Base-by-base conservation (phyloP, 1,140 invertebrate species). In the Brachionus paranguensis region DNA sequence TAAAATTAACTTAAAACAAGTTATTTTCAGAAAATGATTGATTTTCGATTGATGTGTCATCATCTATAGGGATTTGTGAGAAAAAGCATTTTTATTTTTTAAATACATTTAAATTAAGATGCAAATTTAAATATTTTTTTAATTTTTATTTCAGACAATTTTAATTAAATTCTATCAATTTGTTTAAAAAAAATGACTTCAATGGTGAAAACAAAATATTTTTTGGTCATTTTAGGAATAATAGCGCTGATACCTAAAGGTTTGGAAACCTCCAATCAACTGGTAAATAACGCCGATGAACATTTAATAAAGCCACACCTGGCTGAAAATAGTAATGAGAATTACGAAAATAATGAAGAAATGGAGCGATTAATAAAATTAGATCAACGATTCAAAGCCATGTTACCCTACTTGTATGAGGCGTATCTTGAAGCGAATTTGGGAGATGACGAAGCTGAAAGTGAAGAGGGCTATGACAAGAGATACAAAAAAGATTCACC, bases 401-500 rank as follows among this genome's bases (percentile, higher is more conserved):
- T 76, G 27, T 33, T 76, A 76, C 72, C 72, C 20, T n/a, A 50
- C 50, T 76, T 76, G 20, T 76, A 24, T 29, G 43, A 76, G 12
- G 41, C 45, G 3, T 76, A 50, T 76, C 12, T 76, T 24, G 20
- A 29, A 1, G 72, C 43, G 27, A 24, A 50, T 50, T 12, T 76
- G 27, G 45, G 24, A 50, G 3, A 50, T 76, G 20, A 76, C n/a
- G 43, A 29, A 76, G 8, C 17, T 27, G 72, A 76, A n/a, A 50
- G 20, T 27, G 72, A 76, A 29, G 72, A 76, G n/a, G 1, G 5
- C 24, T 14, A 3, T 50, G 72, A 76, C 3, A 50, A 33, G 20
- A 47, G 72, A 50, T 76, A 45, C 17, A 76, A 76, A 76, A 76
- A 76, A 50, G 47, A 76, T 24, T 76, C 72, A 1, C 72, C 72